Evolutionary conservation across 2,113 vertebrate species (phyloP), one percentile per base, ranked within the genome.

Genomic region (Trachemys scripta): DNA sequence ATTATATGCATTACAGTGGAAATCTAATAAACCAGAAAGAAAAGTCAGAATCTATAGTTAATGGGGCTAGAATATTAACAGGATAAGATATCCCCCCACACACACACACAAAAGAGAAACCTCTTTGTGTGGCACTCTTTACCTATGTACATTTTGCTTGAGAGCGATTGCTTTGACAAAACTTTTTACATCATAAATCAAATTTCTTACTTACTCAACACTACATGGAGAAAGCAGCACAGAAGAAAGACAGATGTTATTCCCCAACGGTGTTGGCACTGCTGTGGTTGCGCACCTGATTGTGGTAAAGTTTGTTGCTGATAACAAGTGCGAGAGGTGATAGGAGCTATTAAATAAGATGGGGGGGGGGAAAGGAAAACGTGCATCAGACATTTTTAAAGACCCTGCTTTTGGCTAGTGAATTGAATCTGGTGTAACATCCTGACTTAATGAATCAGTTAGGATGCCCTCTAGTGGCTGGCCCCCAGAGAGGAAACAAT

Each of bases 61-160:
- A 19, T 1, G 1, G 45, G 27, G 47, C 47, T 84, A 35, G 65
- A 79, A 72, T 57, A 47, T 14, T 84, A 81, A 14, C 17, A 80
- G 45, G 1, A 0, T 69, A 82, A 0, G 1, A 4, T 29, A 11
- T 87, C 20, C 8, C 53, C 8, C 53, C 1, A 54, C 38, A 24
- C 35, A 47, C 38, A 19, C 8, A 25, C 57, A 62, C 27, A 56
- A 49, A 49, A 3, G 4, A 54, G 54, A 92, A 82, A 38, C 2
- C 47, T 85, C n/a, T 54, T 10, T 78, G 3, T 17, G 49, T 3
- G 19, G 8, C 0, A 35, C 25, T 59, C 81, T 65, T 76, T 80
- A 4, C 25, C 65, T 72, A 31, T 5, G 1, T 8, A 31, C 0
- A 0, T 50, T 93, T 94, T 85, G 27, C 11, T 31, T 65, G 38